Evolutionary conservation across 2,113 vertebrate genomes (phyloP).

Genomic region (Pomatostomus ruficeps): DNA sequence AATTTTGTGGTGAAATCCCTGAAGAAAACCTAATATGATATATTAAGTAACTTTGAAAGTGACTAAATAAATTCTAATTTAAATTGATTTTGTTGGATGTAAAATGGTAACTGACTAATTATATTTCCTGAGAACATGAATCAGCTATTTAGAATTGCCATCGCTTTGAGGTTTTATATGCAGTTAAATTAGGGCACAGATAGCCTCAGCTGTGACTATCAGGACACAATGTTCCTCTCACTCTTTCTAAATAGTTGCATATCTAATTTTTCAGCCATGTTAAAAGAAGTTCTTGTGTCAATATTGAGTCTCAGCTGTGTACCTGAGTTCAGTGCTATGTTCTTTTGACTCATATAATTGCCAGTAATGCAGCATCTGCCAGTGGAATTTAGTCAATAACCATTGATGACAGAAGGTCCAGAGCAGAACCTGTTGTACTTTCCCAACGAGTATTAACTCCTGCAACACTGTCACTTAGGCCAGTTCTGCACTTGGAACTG

Average conservation of each 20-base stretch:
- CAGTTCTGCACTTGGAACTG: background rate
- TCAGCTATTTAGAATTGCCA: background rate
- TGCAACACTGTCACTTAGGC: background rate
- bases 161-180: background rate
- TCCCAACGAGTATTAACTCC: background rate
- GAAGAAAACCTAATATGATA: background rate
- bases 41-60: background rate
- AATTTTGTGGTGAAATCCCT: background rate
- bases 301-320: background rate
- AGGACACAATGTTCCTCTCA: background rate
- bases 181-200: background rate
- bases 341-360: background rate
- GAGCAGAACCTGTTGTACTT: background rate
- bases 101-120: background rate
- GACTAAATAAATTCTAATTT: background rate
- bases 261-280: background rate
- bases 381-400: conserved; percentile 5
- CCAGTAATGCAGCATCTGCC: background rate
- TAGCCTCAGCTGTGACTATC: background rate
- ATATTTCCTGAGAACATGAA: background rate
- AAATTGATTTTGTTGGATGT: background rate
- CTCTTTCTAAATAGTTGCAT: background rate
- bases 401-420: background rate
- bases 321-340: background rate
- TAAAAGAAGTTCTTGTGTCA: background rate